A percentile compares a stretch with the other conserved stretches of the same genome.
These are phyloP conservation scores for Phortica okadai DNA, from an alignment of 2,888 invertebrate species.

Conservation along the genomic window DNA sequence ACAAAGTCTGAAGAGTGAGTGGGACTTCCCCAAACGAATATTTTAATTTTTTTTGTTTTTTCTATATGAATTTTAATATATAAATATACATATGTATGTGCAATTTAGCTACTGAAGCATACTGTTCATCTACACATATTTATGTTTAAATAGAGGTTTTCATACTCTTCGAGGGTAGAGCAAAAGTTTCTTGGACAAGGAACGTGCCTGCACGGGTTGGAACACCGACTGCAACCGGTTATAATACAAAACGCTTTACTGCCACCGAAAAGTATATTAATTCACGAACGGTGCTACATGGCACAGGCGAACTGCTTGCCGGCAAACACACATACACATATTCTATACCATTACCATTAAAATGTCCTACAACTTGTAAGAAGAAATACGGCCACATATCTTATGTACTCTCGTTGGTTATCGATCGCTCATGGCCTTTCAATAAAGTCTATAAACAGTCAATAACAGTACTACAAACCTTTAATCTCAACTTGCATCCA, in stretches of 20 bases:
- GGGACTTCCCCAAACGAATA: too few species aligned
- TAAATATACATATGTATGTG: too few species aligned
- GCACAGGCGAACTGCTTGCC: constrained; percentile 36
- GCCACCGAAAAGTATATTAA: constrained; percentile 37
- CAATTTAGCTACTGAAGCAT: too few species aligned
- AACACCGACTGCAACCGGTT: constrained; percentile 8
- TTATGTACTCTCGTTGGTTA: constrained; percentile 84
- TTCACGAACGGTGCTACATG: constrained; percentile 14
- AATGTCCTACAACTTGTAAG: constrained; percentile 78
- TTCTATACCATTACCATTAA: constrained; percentile 51
- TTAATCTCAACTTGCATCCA: constrained; percentile 86
- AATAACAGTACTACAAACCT: constrained; percentile 85
- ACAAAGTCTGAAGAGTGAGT: too few species aligned
- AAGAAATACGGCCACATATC: constrained; percentile 83
- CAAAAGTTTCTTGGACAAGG: constrained; percentile 61
- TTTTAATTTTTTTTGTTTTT: too few species aligned
- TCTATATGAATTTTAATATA: too few species aligned
- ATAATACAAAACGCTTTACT: constrained; percentile 36
- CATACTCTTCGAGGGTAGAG: constrained; percentile 59
- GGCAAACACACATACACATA: constrained; percentile 58
- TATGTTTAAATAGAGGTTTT: constrained; percentile 46
- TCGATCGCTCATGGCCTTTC: constrained; percentile 90
- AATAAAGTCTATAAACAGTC: constrained; percentile 64
- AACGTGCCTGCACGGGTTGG: constrained; percentile 5
- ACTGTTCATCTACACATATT: too few species aligned